A percentile compares a stretch with the other conserved stretches of the same genome.
Evolutionary conservation across 2,113 vertebrate genomes (phyloP).

Genomic region (Centropus unirufus): DNA sequence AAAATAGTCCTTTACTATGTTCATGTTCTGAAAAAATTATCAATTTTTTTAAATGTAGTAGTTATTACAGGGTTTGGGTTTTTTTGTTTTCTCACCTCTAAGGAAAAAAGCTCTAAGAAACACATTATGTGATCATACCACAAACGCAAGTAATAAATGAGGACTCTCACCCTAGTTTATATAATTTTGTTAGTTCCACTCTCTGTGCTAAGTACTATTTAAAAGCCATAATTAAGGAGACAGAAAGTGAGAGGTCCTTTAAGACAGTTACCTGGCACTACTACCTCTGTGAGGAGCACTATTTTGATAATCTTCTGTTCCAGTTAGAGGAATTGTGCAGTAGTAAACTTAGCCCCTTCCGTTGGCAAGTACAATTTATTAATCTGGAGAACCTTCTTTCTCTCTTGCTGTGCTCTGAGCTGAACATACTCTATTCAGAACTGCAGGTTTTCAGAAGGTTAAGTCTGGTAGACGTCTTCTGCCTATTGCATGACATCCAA

Average conservation of each 20-base stretch:
- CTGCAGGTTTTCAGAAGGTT: neutral
- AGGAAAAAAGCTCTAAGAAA: neutral
- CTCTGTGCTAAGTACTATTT: neutral
- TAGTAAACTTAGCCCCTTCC: neutral
- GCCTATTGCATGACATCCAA: neutral
- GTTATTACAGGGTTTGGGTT: neutral
- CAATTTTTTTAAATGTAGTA: neutral
- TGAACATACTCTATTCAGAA: neutral
- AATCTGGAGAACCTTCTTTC: neutral
- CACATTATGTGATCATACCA: neutral
- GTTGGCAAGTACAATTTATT: neutral
- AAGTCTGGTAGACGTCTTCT: neutral
- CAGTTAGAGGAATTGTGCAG: neutral
- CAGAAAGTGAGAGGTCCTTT: neutral
- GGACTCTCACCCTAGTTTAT: neutral
- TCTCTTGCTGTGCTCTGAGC: neutral
- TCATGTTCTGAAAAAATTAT: neutral
- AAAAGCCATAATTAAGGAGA: neutral
- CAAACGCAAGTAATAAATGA: neutral
- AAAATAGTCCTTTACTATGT: neutral
- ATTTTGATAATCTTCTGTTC: constrained; percentile 40
- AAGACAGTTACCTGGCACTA: neutral
- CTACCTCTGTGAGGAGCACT: neutral
- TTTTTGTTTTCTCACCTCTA: neutral
- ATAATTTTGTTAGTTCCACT: neutral